Conservation (phyloP, 1,140 invertebrate species). For the Dryas iulia region DNA sequence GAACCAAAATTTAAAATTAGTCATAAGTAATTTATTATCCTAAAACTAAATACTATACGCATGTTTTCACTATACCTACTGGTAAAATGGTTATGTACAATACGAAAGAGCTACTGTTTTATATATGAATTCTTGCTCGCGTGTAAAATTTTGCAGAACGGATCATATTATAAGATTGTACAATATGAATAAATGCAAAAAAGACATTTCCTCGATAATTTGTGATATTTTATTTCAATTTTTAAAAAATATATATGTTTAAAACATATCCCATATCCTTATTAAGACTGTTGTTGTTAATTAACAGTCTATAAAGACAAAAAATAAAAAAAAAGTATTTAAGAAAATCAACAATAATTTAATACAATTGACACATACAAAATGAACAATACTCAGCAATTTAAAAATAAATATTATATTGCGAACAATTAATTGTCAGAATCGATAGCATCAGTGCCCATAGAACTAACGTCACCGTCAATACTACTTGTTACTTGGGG, state of each 20-base stretch:
- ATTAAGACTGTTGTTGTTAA: no score
- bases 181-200: conserved; percentile 81
- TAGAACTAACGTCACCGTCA: conserved; percentile 62
- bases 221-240: conserved; percentile 49
- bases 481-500: conserved; percentile 43
- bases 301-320: background rate
- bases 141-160: conserved; percentile 81
- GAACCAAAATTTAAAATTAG: conserved; percentile 81
- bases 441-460: conserved; percentile 55
- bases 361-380: background rate
- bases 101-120: conserved; percentile 80
- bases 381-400: conserved; percentile 5
- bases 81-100: conserved; percentile 80
- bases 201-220: conserved; percentile 77
- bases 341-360: background rate
- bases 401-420: conserved; percentile 8
- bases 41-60: conserved; percentile 80
- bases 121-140: conserved; percentile 82
- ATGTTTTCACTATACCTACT: conserved; percentile 80
- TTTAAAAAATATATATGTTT: background rate
- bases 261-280: background rate
- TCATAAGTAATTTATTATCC: conserved; percentile 81
- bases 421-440: conserved; percentile 45
- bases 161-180: conserved; percentile 80
- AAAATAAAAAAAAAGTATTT: conserved; percentile 6